These are phyloP conservation scores for Pollachius pollachius DNA, from an alignment of 2,113 vertebrate genomes.

Conservation along the genomic window DNA sequence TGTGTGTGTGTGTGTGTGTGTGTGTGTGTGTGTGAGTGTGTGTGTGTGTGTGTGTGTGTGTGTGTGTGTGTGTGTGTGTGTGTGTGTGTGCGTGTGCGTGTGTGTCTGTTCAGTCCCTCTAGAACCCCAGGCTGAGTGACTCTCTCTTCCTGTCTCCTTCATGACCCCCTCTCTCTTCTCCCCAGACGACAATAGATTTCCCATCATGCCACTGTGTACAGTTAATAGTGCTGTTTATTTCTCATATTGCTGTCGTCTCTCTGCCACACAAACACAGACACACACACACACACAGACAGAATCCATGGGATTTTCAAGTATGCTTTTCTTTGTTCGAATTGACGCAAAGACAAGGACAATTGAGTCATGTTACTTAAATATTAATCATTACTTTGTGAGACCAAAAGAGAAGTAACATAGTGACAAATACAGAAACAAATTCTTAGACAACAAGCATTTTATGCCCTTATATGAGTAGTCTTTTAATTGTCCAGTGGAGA, in stretches of 20 bases:
- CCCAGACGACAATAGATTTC: constrained; percentile 82
- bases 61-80: constrained; percentile 5
- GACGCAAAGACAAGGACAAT: constrained; percentile 7
- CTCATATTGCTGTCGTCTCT: constrained; percentile 56
- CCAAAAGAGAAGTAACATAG: neutral
- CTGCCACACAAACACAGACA: constrained; percentile 13
- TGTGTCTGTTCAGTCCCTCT: constrained; percentile 24
- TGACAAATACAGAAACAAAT: neutral
- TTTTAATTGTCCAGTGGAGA: neutral
- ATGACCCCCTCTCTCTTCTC: constrained; percentile 75
- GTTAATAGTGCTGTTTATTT: constrained; percentile 62
- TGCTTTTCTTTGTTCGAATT: neutral
- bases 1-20: neutral
- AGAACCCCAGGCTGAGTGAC: constrained; percentile 75
- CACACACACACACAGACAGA: constrained; percentile 4
- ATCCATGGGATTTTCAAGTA: constrained; percentile 20
- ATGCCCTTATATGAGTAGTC: no score
- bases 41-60: neutral
- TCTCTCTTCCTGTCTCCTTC: constrained; percentile 96
- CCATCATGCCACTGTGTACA: constrained; percentile 63
- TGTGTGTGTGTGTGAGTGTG: no score
- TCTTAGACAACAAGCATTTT: no score
- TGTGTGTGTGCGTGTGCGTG: constrained; percentile 25
- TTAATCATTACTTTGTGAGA: neutral
- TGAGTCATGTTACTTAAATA: constrained; percentile 16